Evolutionary conservation across 2,888 invertebrate species (phyloP).

Genomic region (Acanthosepion lycidas): DNA sequence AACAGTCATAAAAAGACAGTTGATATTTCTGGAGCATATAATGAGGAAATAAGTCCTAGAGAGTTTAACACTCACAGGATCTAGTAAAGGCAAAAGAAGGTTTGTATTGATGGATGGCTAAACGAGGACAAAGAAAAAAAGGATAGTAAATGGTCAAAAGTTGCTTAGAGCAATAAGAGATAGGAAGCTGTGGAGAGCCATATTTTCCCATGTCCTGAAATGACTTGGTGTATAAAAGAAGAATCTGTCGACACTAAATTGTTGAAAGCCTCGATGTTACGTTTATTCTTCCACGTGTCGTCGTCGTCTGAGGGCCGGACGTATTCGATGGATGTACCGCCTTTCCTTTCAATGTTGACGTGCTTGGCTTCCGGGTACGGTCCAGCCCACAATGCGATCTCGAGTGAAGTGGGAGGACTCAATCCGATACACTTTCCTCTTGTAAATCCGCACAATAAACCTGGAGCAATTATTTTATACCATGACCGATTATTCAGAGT

Average conservation of each 20-base stretch:
- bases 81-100: too few relatives aligned
- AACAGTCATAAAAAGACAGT: too few relatives aligned
- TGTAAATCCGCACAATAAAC: not conserved
- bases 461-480: conserved; percentile 4
- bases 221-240: too few relatives aligned
- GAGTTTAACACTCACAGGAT: too few relatives aligned
- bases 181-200: too few relatives aligned
- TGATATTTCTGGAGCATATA: too few relatives aligned
- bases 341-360: not conserved
- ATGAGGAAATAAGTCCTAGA: too few relatives aligned
- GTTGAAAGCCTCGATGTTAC: not conserved
- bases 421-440: not conserved
- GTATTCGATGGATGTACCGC: not conserved
- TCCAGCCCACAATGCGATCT: not conserved
- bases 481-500: not conserved
- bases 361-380: conserved; percentile 33
- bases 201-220: too few relatives aligned
- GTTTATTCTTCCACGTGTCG: conserved; percentile 22
- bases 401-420: not conserved
- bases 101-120: too few relatives aligned
- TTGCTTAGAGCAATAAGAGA: too few relatives aligned
- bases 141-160: too few relatives aligned
- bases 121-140: too few relatives aligned
- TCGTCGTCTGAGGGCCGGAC: not conserved
- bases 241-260: conserved; percentile 33